phyloP scores from a whole-genome alignment of 2,888 invertebrate genomes.

The Pterostichus niger region DNA sequence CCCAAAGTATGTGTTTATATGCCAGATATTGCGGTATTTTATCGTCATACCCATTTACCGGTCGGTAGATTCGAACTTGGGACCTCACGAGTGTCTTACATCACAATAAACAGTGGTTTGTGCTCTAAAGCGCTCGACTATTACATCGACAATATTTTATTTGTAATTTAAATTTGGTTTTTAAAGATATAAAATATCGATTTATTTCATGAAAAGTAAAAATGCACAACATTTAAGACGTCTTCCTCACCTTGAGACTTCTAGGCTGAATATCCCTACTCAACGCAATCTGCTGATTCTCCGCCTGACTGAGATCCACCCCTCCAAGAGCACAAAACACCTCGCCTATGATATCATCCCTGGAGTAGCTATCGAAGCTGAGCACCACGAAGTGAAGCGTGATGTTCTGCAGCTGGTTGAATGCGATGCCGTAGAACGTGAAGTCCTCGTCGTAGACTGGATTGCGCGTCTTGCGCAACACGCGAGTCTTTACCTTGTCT shows the following conservation, averaged over 20 bases:
- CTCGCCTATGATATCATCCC: slow-evolving; percentile 99
- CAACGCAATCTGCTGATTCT: slow-evolving; percentile 88
- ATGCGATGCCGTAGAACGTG: slow-evolving; percentile 96
- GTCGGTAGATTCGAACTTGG: too few species aligned
- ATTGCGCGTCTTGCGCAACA: slow-evolving; percentile 96
- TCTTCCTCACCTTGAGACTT: slow-evolving; percentile 88
- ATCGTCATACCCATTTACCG: too few species aligned
- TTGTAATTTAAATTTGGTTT: too few species aligned
- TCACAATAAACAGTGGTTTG: too few species aligned
- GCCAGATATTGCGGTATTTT: too few species aligned
- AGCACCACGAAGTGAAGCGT: slow-evolving; percentile 96
- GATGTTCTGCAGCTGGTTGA: slow-evolving; percentile 91
- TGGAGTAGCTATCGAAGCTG: slow-evolving; percentile 98
- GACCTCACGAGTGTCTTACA: too few species aligned
- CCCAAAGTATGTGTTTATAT: too few species aligned
- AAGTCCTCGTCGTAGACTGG: slow-evolving; percentile 99
- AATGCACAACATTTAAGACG: too few species aligned
- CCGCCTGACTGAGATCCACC: slow-evolving; percentile 84
- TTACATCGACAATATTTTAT: too few species aligned
- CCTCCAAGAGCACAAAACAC: slow-evolving; percentile 91
- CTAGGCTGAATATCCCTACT: slow-evolving; percentile 95
- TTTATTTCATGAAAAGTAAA: too few species aligned
- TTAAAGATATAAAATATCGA: too few species aligned
- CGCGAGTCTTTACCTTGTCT: slow-evolving; percentile 97
- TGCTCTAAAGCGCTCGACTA: too few species aligned